Conservation (phyloP, 2,888 invertebrate species). For the Corythucha ciliata region DNA sequence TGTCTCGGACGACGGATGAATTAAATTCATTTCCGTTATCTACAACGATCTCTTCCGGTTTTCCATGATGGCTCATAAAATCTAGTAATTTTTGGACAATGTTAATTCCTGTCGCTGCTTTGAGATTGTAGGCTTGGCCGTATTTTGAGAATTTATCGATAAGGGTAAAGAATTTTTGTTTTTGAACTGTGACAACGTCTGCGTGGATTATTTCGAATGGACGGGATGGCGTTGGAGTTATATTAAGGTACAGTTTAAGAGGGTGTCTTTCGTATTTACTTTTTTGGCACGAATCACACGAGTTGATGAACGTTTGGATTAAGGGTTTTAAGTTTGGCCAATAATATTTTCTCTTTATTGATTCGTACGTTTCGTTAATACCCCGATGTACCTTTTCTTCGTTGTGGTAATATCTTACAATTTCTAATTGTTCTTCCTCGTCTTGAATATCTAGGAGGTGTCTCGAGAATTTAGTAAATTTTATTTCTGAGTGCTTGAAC, state of each 20-base stretch:
- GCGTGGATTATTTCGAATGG: conserved; percentile 17
- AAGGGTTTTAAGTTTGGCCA: conserved; percentile 19
- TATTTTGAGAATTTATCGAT: conserved; percentile 19
- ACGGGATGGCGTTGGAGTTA: conserved; percentile 1
- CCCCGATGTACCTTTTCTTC: conserved; percentile 12
- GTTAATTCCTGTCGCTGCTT: conserved; percentile 2
- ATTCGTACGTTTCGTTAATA: conserved; percentile 19
- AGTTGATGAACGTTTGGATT: conserved; percentile 12
- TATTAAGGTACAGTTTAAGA: conserved; percentile 9
- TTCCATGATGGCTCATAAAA: conserved; percentile 18
- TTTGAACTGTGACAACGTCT: conserved; percentile 13
- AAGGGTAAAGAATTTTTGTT: conserved; percentile 14
- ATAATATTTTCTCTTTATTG: conserved; percentile 17
- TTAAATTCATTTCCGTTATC: conserved; percentile 18
- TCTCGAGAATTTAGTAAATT: conserved; percentile 3
- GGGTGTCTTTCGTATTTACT: conserved; percentile 19
- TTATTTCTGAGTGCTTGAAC: conserved; percentile 1
- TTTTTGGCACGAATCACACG: conserved; percentile 8
- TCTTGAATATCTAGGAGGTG: conserved; percentile 10
- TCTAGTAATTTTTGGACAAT: conserved; percentile 12
- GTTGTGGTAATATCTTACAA: conserved; percentile 4
- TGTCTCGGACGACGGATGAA: conserved; percentile 17
- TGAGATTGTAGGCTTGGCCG: conserved; percentile 6
- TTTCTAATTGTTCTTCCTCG: conserved; percentile 1
- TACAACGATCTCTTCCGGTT: conserved; percentile 4